Evolutionary conservation across 1,140 invertebrate species (phyloP).

Genomic region (Portunus trituberculatus): DNA sequence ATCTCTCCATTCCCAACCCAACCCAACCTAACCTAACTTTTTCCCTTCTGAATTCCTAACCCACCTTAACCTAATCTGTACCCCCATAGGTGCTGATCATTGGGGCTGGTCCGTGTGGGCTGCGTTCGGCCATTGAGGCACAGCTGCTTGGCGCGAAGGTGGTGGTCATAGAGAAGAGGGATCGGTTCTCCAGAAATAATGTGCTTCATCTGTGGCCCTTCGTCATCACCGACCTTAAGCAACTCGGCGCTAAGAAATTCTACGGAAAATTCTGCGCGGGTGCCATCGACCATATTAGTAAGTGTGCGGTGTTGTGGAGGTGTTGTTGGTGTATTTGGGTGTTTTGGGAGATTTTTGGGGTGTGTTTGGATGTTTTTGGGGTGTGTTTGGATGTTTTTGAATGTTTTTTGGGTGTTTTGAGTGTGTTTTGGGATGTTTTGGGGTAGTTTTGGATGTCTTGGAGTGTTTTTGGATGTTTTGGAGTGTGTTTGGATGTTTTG

Average conservation of each 20-base stretch:
- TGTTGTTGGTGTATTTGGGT: too few species aligned
- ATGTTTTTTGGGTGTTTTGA: too few species aligned
- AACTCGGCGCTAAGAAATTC: constrained; percentile 98
- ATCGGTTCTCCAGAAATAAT: constrained; percentile 97
- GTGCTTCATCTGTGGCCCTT: constrained; percentile 99
- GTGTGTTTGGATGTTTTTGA: too few species aligned
- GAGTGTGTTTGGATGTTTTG: too few species aligned
- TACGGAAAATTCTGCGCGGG: constrained; percentile 99
- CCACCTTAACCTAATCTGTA: too few species aligned
- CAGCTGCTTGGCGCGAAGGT: constrained; percentile 98
- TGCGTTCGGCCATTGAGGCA: constrained; percentile 97
- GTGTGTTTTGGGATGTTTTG: too few species aligned
- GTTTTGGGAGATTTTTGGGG: background rate
- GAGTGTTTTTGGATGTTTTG: too few species aligned
- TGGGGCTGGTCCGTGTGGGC: constrained; percentile 96
- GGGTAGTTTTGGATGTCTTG: background rate
- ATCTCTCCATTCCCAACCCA: too few species aligned
- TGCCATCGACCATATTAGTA: constrained; percentile 98
- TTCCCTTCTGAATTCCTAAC: background rate
- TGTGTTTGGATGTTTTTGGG: background rate
- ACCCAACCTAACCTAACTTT: background rate
- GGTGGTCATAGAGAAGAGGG: constrained; percentile 94
- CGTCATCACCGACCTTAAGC: constrained; percentile 96
- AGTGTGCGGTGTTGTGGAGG: constrained; percentile 77
- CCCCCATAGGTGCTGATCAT: constrained; percentile 95